Conservation (phyloP, 2,888 invertebrate genomes). For the Sycophila texana region DNA sequence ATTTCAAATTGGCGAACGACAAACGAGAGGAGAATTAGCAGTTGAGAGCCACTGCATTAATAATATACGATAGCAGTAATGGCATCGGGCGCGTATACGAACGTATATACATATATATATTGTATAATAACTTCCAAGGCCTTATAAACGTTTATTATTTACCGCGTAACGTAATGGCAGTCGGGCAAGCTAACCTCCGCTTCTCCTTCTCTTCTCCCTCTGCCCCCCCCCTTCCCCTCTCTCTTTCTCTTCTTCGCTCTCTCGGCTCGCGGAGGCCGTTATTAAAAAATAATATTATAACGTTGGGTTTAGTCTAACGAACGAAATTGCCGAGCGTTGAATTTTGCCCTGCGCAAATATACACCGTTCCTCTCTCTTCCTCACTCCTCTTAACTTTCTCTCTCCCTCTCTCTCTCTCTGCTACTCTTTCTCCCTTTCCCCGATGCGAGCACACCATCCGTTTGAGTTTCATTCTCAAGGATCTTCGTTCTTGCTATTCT, state of each 20-base stretch:
- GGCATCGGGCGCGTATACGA: constrained; percentile 71
- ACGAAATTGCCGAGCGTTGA: constrained; percentile 63
- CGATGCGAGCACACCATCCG: constrained; percentile 17
- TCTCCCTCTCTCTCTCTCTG: constrained; percentile 48
- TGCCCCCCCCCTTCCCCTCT: constrained; percentile 53
- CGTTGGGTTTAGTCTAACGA: constrained; percentile 65
- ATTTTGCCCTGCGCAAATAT: constrained; percentile 59
- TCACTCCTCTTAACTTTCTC: constrained; percentile 34
- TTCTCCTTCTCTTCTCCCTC: constrained; percentile 59
- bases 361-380: constrained; percentile 28
- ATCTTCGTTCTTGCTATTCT: constrained; percentile 48
- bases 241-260: constrained; percentile 48
- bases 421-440: constrained; percentile 8
- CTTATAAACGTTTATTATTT: constrained; percentile 76
- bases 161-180: constrained; percentile 75
- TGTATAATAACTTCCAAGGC: constrained; percentile 76
- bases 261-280: constrained; percentile 63
- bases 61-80: constrained; percentile 75
- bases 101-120: constrained; percentile 66
- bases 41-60: constrained; percentile 75
- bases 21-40: constrained; percentile 55
- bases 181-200: constrained; percentile 66
- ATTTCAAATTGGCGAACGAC: constrained; percentile 55
- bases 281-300: constrained; percentile 74
- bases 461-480: constrained; percentile 53